phyloP scores from a whole-genome alignment of 2,888 invertebrate genomes.

The Julus scandinavius region DNA sequence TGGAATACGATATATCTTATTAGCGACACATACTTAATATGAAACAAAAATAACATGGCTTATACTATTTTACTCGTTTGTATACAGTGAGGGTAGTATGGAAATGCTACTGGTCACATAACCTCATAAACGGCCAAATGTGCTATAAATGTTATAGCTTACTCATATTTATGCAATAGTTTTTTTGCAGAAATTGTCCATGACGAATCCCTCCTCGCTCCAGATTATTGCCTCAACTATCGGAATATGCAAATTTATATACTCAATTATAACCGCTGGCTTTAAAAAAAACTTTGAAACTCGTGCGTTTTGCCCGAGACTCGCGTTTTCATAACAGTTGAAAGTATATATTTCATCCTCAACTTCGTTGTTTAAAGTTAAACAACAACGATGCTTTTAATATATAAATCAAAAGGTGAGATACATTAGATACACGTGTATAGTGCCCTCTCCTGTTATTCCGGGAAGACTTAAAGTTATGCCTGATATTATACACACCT shows the following conservation, averaged over 20 bases:
- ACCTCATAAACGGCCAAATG: neutral
- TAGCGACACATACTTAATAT: neutral
- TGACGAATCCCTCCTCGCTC: constrained; percentile 1
- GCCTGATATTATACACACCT: neutral
- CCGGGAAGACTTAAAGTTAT: neutral
- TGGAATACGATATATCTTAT: neutral
- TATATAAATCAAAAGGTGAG: neutral
- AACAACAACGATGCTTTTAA: neutral
- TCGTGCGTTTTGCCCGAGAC: neutral
- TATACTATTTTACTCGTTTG: neutral
- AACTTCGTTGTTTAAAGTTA: neutral
- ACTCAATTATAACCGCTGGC: constrained; percentile 1
- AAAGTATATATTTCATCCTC: neutral
- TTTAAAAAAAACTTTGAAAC: constrained; percentile 23
- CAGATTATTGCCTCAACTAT: constrained; percentile 46
- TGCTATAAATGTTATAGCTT: constrained; percentile 2
- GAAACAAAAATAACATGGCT: constrained; percentile 14
- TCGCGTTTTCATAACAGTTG: neutral
- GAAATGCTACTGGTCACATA: neutral
- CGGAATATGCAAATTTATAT: constrained; percentile 43
- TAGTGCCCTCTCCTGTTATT: neutral
- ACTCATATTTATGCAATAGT: neutral
- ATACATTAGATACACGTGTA: neutral
- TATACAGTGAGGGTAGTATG: neutral
- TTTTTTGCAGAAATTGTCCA: constrained; percentile 8